phyloP scores from a whole-genome alignment of 37 sponge, comb jelly and placozoan genomes.

The Eunapius fragilis region DNA sequence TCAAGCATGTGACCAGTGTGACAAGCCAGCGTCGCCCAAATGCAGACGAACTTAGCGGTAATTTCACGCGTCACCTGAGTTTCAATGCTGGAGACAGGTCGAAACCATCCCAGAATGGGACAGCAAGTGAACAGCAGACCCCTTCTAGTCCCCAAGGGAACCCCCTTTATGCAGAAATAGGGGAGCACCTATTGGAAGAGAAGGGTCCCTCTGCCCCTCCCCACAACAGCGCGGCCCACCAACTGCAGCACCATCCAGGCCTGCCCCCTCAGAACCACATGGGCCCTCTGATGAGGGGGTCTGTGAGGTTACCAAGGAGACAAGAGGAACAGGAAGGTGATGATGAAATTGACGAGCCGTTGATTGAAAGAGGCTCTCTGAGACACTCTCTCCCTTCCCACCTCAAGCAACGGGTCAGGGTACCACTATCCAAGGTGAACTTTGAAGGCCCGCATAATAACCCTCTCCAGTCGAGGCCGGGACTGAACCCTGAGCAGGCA shows the following conservation, averaged over 20 bases:
- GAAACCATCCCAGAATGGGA: not conserved
- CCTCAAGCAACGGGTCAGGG: not conserved
- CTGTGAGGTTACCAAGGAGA: not conserved
- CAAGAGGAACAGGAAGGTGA: not conserved
- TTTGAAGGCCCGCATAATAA: not conserved
- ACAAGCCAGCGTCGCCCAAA: constrained; percentile 17
- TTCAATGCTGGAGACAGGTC: not conserved
- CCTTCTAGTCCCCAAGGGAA: not conserved
- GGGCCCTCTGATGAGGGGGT: not conserved
- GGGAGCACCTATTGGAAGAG: not conserved
- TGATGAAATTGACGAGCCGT: not conserved
- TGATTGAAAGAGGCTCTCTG: not conserved
- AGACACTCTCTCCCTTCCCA: not conserved
- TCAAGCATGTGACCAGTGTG: constrained; percentile 52
- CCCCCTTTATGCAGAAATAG: not conserved
- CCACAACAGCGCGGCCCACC: not conserved
- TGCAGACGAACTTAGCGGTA: not conserved
- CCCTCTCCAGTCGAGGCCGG: not conserved
- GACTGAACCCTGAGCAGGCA: not conserved
- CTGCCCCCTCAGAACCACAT: not conserved
- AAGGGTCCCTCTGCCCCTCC: not conserved
- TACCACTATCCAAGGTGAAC: not conserved
- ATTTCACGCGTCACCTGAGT: not conserved
- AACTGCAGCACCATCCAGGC: not conserved
- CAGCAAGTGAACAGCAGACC: not conserved